phyloP scores from a whole-genome alignment of 2,113 vertebrate genomes.

The Bothrops jararaca region DNA sequence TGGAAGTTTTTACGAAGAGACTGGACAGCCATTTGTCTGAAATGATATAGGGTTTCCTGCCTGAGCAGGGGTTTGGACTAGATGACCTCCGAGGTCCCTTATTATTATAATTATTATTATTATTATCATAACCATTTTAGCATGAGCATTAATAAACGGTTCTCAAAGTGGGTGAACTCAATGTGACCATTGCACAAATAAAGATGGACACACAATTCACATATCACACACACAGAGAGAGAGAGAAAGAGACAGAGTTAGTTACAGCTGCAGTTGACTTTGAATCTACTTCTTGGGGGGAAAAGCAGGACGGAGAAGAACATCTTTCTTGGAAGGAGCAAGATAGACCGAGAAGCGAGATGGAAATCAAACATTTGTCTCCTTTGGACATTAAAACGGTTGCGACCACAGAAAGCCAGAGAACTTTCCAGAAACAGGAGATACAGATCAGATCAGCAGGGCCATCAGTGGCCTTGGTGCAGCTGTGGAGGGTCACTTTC shows the following conservation, averaged over 20 bases:
- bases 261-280: neutral
- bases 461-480: accelerated
- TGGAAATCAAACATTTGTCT: neutral
- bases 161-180: no score
- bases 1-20: no score
- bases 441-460: neutral
- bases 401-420: neutral
- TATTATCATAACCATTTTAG: no score
- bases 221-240: no score
- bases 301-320: neutral
- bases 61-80: no score
- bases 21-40: no score
- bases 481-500: neutral
- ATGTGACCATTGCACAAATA: no score
- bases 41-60: no score
- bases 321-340: neutral
- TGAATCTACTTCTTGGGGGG: neutral
- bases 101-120: no score
- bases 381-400: neutral
- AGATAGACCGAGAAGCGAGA: neutral
- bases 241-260: no score
- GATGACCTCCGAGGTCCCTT: no score
- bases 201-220: neutral
- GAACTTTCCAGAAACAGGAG: neutral
- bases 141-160: no score